phyloP scores from a whole-genome alignment of 2,113 vertebrate species.

The Microtus oregoni region DNA sequence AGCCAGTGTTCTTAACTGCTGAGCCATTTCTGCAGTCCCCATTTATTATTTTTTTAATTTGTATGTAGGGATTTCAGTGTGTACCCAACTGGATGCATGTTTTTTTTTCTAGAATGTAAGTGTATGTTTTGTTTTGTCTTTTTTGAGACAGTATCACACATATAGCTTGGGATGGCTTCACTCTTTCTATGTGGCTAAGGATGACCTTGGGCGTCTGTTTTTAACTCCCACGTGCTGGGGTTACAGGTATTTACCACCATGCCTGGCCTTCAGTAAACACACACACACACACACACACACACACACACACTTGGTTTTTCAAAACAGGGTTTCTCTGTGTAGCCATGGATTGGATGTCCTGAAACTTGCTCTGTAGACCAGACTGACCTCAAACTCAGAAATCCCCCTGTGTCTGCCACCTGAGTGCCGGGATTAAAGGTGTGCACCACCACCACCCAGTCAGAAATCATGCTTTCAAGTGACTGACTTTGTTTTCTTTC shows the following conservation, averaged over 20 bases:
- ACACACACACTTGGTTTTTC: background rate
- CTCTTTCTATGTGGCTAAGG: background rate
- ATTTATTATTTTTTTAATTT: slow-evolving; percentile 54
- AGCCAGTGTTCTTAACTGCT: too few relatives aligned
- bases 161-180: background rate
- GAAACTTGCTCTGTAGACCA: background rate
- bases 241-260: background rate
- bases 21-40: too few relatives aligned
- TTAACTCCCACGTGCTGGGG: background rate
- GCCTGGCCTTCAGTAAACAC: background rate
- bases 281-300: background rate
- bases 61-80: background rate
- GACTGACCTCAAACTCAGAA: background rate
- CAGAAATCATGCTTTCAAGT: slow-evolving; percentile 34
- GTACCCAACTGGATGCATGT: background rate
- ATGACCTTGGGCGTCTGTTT: background rate
- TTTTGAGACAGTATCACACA: background rate
- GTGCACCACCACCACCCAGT: background rate
- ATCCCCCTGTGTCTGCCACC: background rate
- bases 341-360: background rate
- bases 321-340: background rate
- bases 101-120: background rate
- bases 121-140: background rate
- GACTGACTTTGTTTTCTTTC: background rate
- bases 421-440: background rate